Base-by-base conservation (phyloP, 2,113 vertebrate genomes). In the Odocoileus virginianus region DNA sequence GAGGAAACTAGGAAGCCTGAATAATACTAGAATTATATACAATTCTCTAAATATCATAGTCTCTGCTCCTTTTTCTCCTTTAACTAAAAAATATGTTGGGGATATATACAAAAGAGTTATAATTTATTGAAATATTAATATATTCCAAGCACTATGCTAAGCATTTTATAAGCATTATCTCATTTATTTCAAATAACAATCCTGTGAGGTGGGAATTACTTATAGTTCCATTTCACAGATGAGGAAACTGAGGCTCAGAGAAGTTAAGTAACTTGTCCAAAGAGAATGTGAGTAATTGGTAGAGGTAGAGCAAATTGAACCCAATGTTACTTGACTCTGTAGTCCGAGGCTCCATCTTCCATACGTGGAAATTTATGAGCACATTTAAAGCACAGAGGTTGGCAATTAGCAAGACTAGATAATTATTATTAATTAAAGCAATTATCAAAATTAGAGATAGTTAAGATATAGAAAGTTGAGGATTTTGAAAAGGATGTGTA, bases 221-320 rank as follows among this genome's bases (percentile, higher is more conserved):
- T 87, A 93, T 16, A 82, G 60, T 76, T 19, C 61, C 58, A 54
- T 43, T 94, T 84, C 21, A 94, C 8, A 86, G 33, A 92, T 11
- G 55, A 86, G 79, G 55, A 87, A 79, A 90, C 33, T 4, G 83
- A 94, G 71, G n/a, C 28, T 85, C 50, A 87, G 71, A 47, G 27
- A 85, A 55, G n/a, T 86, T 67, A 50, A 83, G 7, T 50, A 50
- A 85, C 45, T 61, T 52, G 50, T 15, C 36, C 30, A 89, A 14
- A 60, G 47, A 82, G 17, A 13, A 3, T 50, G 52, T 0, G 4
- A 87, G 36, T 30, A 25, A 33, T 23, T 40, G 55, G 21, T 45
- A 25, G 94, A 74, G 36, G 23, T 6, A 23, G 1, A 71, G 74
- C 8, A 40, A 52, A 61, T 6, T 23, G 76, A 57, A 40, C 50